Evolutionary conservation across 2,113 vertebrate species (phyloP).

Genomic region (Bolborhynchus lineola): DNA sequence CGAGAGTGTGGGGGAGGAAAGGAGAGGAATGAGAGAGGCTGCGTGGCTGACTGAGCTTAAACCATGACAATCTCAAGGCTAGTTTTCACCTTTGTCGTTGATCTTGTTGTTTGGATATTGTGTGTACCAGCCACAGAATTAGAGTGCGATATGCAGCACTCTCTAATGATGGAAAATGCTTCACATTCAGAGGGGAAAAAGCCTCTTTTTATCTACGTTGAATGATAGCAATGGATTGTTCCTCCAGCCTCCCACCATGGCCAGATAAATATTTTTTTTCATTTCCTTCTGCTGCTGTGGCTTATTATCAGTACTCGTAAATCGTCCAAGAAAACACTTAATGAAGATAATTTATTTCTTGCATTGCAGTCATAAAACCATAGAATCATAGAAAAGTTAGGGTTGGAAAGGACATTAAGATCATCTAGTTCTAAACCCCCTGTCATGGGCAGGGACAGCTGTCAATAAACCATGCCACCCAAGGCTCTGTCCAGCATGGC

Average conservation of each 20-base stretch:
- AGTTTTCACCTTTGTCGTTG: not conserved
- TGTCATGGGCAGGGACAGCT: too few relatives aligned
- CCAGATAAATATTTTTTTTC: conserved; percentile 32
- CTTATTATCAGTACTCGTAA: conserved; percentile 59
- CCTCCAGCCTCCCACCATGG: not conserved
- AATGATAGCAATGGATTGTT: conserved; percentile 1
- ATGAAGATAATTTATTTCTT: conserved; percentile 68
- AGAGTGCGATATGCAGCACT: not conserved
- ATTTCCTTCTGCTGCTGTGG: conserved; percentile 24
- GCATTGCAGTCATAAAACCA: not conserved
- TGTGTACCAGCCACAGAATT: not conserved
- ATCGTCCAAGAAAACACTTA: conserved; percentile 69
- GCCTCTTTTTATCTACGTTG: not conserved
- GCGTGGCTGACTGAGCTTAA: too few relatives aligned
- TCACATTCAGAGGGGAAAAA: not conserved
- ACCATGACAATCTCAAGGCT: not conserved
- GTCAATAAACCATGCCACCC: too few relatives aligned
- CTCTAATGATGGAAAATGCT: not conserved
- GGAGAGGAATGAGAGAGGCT: too few relatives aligned
- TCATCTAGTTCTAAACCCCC: too few relatives aligned
- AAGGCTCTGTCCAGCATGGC: too few relatives aligned
- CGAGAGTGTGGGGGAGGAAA: too few relatives aligned
- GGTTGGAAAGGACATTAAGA: too few relatives aligned
- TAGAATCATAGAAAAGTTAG: too few relatives aligned
- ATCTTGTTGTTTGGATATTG: not conserved